A percentile compares a stretch with the other conserved stretches of the same genome.
Conservation (phyloP, 1,140 invertebrate genomes). For the Bombus impatiens region DNA sequence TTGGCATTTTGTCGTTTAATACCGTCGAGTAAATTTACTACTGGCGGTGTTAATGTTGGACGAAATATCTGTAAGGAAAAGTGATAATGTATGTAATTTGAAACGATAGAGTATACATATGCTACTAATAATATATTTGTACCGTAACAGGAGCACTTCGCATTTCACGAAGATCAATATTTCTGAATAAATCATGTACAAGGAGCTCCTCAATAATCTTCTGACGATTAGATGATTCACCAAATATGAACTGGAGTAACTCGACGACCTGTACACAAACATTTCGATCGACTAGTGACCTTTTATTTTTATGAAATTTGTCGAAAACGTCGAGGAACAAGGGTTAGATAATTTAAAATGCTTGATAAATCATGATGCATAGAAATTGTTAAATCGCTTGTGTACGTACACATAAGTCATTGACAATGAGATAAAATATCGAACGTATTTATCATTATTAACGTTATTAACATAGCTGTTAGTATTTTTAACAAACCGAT, state of each 20-base stretch:
- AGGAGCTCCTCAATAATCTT: conserved; percentile 91
- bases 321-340: neutral
- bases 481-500: neutral
- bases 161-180: conserved; percentile 94
- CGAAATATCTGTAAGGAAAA: conserved; percentile 78
- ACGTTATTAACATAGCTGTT: neutral
- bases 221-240: conserved; percentile 84
- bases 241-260: conserved; percentile 92
- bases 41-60: conserved; percentile 77
- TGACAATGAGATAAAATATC: neutral
- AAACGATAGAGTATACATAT: too few species aligned
- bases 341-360: neutral
- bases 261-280: conserved; percentile 86
- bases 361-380: too few species aligned
- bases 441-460: neutral
- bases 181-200: conserved; percentile 91
- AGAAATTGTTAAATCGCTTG: neutral
- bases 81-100: neutral
- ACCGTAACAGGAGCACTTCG: conserved; percentile 85
- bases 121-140: conserved; percentile 48
- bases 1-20: conserved; percentile 78
- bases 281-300: neutral
- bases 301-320: neutral
- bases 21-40: conserved; percentile 78
- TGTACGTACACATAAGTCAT: neutral